A percentile compares a stretch with the other conserved stretches of the same genome.
These are phyloP conservation scores for Burhinus oedicnemus DNA, from an alignment of 2,113 vertebrate genomes.

Conservation along the genomic window DNA sequence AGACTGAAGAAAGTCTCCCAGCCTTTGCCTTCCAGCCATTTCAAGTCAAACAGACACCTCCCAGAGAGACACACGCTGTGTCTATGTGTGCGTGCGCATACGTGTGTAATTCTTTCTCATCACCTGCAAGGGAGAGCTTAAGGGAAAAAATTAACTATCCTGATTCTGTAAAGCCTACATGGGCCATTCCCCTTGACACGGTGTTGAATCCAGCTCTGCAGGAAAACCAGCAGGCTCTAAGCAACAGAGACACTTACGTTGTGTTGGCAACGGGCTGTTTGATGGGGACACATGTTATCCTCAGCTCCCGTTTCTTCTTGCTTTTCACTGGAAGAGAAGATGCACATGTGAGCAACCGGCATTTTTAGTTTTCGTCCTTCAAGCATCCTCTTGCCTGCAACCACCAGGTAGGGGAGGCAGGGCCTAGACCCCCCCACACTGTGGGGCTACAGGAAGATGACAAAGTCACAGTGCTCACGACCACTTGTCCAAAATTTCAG, in stretches of 20 bases:
- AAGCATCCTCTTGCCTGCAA: not conserved
- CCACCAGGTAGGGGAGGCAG: not conserved
- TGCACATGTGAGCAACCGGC: not conserved
- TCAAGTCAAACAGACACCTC: not conserved
- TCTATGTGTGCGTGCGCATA: not conserved
- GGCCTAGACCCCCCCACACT: not conserved
- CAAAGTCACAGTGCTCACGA: not conserved
- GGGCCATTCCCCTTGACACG: not conserved
- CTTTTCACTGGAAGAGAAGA: slow-evolving; percentile 70
- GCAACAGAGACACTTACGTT: slow-evolving; percentile 72
- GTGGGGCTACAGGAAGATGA: not conserved
- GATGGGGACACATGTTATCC: slow-evolving; percentile 73
- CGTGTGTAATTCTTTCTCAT: not conserved
- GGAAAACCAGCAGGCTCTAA: not conserved
- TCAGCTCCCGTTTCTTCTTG: slow-evolving; percentile 76
- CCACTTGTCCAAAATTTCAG: not conserved
- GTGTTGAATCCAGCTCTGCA: not conserved
- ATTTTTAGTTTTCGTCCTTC: not conserved
- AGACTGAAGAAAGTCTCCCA: not conserved
- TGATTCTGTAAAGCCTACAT: not conserved
- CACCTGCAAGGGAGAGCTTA: not conserved
- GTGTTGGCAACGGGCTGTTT: slow-evolving; percentile 73
- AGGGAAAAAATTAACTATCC: not conserved
- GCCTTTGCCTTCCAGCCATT: not conserved
- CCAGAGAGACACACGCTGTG: not conserved